Base-by-base conservation (phyloP, 1,140 invertebrate genomes). In the Hypsibius dujardini region DNA sequence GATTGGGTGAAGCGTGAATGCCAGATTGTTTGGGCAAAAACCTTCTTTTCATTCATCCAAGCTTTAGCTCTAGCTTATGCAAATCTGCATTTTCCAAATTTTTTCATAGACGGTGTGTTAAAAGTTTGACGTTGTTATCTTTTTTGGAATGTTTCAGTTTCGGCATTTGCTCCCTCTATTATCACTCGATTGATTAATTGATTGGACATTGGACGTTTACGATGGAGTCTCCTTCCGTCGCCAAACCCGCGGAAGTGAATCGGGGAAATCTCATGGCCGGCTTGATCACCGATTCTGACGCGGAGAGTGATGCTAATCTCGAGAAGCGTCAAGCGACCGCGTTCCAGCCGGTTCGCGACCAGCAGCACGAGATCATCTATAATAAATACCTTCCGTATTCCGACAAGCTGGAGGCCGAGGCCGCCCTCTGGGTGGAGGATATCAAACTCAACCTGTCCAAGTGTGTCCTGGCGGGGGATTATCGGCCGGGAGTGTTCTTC, bases 401-500 rank as follows among this genome's bases (percentile, higher is more conserved):
- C 45, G 77, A 80, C 40, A 73, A 77, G 60, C 72, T 82, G 47
- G 80, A 82, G 74, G 75, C 73, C 50, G 80, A 82, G 76, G 81
- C 80, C 7, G 50, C 50, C 7, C 50, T 7, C 1, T 76, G 76
- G 47, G 77, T 82, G 46, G 76, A 76, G 14, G 76, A 79, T 73
- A 82, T 82, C 72, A 81, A 83, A 76, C 75, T 76, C n/a, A 80
- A 83, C 71, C 73, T 84, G 7, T 78, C 77, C 2, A 74, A 78
- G 60, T 73, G 81, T 15, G 75, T 83, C 70, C 75, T 80, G 50
- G 75, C 80, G 12, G 73, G 81, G 50, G 81, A 84, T 70, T 73
- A 81, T 46, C 77, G 80, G 75, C 75, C 79, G 60, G 81, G 80
- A 60, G 76, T 78, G 2, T 75, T 76, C 47, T 79, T 81, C 72